Base-by-base conservation (phyloP, 53 echinoderm and acorn worm species). In the Astropecten irregularis region DNA sequence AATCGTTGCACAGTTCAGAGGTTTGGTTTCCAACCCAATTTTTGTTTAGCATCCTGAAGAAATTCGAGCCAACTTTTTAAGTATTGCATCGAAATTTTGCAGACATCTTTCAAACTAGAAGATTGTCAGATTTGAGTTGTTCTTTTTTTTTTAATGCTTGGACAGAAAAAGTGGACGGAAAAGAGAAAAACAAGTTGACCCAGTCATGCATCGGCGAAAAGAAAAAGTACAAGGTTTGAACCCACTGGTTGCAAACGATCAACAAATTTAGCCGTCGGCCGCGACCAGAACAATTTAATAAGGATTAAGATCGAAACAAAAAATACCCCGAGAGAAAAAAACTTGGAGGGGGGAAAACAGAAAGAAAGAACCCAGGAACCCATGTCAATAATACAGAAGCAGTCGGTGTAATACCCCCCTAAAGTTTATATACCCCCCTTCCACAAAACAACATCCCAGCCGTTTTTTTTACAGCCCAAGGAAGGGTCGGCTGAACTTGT, bases 251-350 rank as follows among this genome's bases (percentile, higher is more conserved):
- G 31, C 60, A 46, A 30, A 38, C 22, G 61, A 79, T 61, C 62
- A 79, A 79, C 62, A 79, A 62, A 61, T 40, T 59, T 62, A 11
- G 40, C 62, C 60, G 1, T 30, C 79, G 30, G 79, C 46, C 79
- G 26, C 63, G 46, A 79, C 61, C 68, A 79, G 61, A 79, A 79
- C 79, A 79, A 79, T 79, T 79, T 79, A 79, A 79, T 79, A 62
- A 59, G 79, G 79, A 79, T 79, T 79, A 79, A 79, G 62, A 79
- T 47, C 61, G 61, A 61, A 79, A 60, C 37, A 59, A 46, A 40
- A 46, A 60, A 60, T 30, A 37, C 60, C 79, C 79, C 42, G 40
- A 76, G 76, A 66, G 68, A 4, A 46, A 40, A n/a, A 18, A 64
- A 64, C 33, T 35, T 15, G 13, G 1, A 64, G 37, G 26, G 9